Conservation (phyloP, 2,888 invertebrate genomes). For the Boloria euphrosyne region DNA sequence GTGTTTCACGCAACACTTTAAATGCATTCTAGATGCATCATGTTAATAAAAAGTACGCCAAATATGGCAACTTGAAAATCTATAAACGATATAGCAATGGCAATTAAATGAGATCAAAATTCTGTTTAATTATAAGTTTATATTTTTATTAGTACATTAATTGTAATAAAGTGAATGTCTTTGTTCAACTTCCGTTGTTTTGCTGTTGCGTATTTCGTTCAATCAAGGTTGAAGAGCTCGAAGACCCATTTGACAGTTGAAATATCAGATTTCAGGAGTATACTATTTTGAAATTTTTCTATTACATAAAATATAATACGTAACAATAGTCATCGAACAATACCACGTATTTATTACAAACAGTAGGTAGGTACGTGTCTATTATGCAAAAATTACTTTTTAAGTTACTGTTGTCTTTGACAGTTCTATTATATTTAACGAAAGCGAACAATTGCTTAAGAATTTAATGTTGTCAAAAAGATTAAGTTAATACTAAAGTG, state of each 20-base stretch:
- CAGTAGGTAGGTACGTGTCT: constrained; percentile 39
- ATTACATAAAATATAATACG: constrained; percentile 44
- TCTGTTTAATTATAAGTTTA: too few relatives aligned
- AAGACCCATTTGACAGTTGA: not conserved
- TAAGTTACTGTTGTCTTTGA: constrained; percentile 40
- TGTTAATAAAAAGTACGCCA: not conserved
- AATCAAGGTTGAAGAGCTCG: constrained; percentile 4
- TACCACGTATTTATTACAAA: constrained; percentile 47
- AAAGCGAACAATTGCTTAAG: constrained; percentile 41
- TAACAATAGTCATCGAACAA: constrained; percentile 39
- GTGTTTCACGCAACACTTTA: constrained; percentile 6
- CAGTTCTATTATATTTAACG: constrained; percentile 46
- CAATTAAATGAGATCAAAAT: too few relatives aligned
- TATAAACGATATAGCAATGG: too few relatives aligned
- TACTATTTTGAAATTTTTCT: constrained; percentile 33
- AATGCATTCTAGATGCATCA: not conserved
- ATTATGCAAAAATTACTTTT: constrained; percentile 45
- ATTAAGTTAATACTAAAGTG: constrained; percentile 54
- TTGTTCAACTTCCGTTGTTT: constrained; percentile 16
- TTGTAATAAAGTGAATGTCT: constrained; percentile 8
- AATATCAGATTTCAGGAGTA: constrained; percentile 11
- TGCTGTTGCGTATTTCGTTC: constrained; percentile 1
- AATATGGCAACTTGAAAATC: not conserved
- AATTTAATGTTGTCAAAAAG: constrained; percentile 54
- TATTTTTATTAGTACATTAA: not conserved